A percentile compares a stretch with the other conserved stretches of the same genome.
phyloP scores from a whole-genome alignment of 2,113 vertebrate genomes.

The Strix aluco region DNA sequence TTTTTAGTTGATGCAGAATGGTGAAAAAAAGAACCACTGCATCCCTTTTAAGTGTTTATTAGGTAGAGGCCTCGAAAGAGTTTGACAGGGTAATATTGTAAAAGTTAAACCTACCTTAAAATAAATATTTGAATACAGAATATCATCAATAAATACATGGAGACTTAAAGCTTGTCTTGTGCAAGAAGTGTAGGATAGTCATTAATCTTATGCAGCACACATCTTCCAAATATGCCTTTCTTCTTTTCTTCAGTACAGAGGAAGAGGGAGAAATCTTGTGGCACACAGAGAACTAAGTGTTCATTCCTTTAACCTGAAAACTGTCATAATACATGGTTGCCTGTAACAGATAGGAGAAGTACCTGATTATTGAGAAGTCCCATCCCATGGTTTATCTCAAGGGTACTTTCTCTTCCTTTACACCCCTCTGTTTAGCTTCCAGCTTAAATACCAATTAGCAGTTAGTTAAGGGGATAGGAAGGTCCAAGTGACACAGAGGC shows the following conservation, averaged over 20 bases:
- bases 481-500: not conserved
- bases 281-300: not conserved
- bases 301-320: not conserved
- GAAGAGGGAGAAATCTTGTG: not conserved
- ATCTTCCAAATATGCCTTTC: not conserved
- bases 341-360: not conserved
- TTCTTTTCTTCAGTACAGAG: not conserved
- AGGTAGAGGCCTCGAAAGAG: not conserved
- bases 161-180: not conserved
- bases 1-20: not conserved
- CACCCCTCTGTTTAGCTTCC: not conserved
- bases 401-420: not conserved
- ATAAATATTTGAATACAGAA: not conserved
- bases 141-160: not conserved
- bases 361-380: not conserved
- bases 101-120: not conserved
- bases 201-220: not conserved
- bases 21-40: not conserved
- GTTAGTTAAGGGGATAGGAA: not conserved
- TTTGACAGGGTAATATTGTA: not conserved
- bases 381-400: not conserved
- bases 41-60: not conserved
- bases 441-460: not conserved
- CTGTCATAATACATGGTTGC: not conserved
- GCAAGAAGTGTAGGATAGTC: not conserved